Evolutionary conservation across 2,113 vertebrate genomes (phyloP).

Genomic region (Oxyura jamaicensis): DNA sequence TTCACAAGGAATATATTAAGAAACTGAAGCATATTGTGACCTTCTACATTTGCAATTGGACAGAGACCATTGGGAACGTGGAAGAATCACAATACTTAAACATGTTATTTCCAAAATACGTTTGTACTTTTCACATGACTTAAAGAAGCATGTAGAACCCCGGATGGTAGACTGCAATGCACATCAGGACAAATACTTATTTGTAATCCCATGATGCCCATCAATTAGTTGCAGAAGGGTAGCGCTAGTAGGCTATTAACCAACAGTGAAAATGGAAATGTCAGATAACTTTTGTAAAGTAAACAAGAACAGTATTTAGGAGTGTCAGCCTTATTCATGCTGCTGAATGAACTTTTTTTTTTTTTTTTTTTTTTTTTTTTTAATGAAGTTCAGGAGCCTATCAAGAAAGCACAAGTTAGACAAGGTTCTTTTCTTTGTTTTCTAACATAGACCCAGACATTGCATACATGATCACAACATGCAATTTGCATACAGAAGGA

Average conservation of each 20-base stretch:
- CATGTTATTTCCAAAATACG: not conserved
- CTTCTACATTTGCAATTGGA: not conserved
- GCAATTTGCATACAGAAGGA: not conserved
- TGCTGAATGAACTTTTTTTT: not conserved
- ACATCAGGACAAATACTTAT: not conserved
- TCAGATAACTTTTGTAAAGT: not conserved
- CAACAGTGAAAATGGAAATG: not conserved
- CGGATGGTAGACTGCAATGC: not conserved
- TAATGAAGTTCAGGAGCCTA: not conserved
- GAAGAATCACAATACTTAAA: not conserved
- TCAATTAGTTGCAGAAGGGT: not conserved
- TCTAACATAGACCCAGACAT: not conserved
- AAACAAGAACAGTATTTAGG: not conserved
- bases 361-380: not conserved
- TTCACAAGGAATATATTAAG: not conserved
- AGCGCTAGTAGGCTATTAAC: not conserved
- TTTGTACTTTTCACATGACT: not conserved
- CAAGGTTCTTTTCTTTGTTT: not conserved
- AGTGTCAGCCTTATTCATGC: not conserved
- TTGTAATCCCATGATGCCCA: not conserved
- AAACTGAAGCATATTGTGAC: not conserved
- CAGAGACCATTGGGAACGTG: not conserved
- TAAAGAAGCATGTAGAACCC: not conserved
- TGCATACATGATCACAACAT: not conserved
- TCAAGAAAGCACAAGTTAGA: not conserved